Evolutionary conservation across 2,113 vertebrate species (phyloP), one percentile per base, ranked within the genome.

Genomic region (Felis chaus): DNA sequence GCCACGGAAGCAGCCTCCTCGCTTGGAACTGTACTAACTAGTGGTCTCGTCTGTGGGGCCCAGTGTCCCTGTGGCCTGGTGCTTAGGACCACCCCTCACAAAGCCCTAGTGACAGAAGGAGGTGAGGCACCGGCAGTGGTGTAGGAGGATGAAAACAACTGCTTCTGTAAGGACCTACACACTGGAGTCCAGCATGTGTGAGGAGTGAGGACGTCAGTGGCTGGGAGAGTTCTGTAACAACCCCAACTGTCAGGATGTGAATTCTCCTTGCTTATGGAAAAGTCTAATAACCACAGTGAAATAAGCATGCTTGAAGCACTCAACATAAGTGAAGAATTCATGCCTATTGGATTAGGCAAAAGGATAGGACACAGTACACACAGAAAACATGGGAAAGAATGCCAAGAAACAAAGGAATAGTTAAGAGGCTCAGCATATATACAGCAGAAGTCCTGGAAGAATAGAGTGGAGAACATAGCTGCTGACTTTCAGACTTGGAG

Each of bases 141-240:
- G 29, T 7, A 1, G 19, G 53, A 63, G 57, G 36, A 21, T 21
- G 31, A 74, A 19, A 48, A 27, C 21, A 27, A 2, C 25, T 31
- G 6, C 45, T 80, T 12, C 10, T 9, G 0, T 36, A 18, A 33
- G 10, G 41, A 25, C 27, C 71, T 5, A 0, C 5, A 6, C 33
- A 3, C 15, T 3, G 13, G 31, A 18, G 12, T 11, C n/a, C 23
- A 41, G 8, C 27, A 3, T 15, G 73, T 19, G 0, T 3, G 3
- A 8, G 9, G 29, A 33, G 0, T 2, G 3, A 8, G 9, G 29
- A 33, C 1, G 11, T 50, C 5, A 1, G 15, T 1, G 31, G 18
- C 45, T 31, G 8, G 71, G 27, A 92, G 29, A 55, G 84, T 41
- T 18, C 9, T 27, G 25, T 2, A 3, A n/a, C 65, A 53, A 27